Base-by-base conservation (phyloP, 1,140 invertebrate species). In the Drosophila mojavensis region DNA sequence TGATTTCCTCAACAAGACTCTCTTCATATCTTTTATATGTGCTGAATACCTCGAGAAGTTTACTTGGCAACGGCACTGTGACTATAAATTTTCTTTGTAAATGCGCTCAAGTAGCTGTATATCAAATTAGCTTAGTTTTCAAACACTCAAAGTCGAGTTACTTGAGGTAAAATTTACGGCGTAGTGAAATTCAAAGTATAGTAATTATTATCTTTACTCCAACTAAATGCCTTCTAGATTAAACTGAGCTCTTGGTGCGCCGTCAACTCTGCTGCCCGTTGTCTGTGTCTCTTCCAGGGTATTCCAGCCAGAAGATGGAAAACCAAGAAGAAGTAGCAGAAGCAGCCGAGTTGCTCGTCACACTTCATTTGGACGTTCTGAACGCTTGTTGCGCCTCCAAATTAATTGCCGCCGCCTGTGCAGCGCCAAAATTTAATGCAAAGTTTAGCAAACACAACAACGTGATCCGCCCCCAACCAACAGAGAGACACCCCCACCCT, bases 331-430 rank as follows among this genome's bases (percentile, higher is more conserved):
- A 20, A 7, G 15, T 3, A 11, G 15, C 30, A 4, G 30, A 48
- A 28, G 15, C 60, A 62, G 28, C 9, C 4, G n/a, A 54, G 30
- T 51, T 59, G 53, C 61, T 55, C 84, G 83, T 88, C 84, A 88
- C 83, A 88, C 83, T 80, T 88, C 84, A 88, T 88, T 88, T 89
- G 59, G 67, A 89, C 73, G 79, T 66, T 88, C 63, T 89, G 68
- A 88, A 88, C 83, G 83, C 84, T 88, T 88, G 83, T 88, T 88
- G 83, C 84, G 83, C 84, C 84, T 88, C 73, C 80, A 88, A 88
- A 88, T 88, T 89, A 88, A 89, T 88, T 89, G 84, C 83, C 83
- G 63, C 81, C 79, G 79, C 82, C 79, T 74, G 80, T 60, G 83
- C 79, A 89, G 84, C 83, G 83, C 83, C 83, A 88, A 88, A 88